Evolutionary conservation across 2,113 vertebrate genomes (phyloP).

Genomic region (Geothlypis trichas): DNA sequence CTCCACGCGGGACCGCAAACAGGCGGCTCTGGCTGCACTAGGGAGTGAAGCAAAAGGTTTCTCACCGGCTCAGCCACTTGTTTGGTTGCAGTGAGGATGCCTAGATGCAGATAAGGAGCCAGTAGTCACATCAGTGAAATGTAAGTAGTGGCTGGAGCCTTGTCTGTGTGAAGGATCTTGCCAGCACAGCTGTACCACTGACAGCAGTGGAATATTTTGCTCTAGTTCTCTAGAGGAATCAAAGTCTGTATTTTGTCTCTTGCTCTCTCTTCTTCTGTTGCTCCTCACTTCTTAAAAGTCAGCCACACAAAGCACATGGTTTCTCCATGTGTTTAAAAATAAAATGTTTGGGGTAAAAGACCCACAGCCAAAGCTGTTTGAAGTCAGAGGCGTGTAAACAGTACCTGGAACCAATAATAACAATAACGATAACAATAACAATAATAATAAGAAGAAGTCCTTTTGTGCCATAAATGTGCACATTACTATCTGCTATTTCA

Average conservation of each 20-base stretch:
- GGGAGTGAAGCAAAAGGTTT: neutral
- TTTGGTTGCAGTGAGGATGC: neutral
- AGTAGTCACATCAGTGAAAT: neutral
- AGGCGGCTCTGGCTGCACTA: neutral
- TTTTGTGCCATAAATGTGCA: neutral
- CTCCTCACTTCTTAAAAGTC: neutral
- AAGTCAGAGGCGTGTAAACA: constrained; percentile 8
- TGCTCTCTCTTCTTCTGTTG: neutral
- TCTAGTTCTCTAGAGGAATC: constrained; percentile 59
- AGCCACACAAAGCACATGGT: constrained; percentile 2
- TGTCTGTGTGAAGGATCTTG: neutral
- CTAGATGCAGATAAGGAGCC: neutral
- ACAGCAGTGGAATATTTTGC: constrained; percentile 66
- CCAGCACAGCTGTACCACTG: constrained; percentile 63
- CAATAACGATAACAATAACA: neutral
- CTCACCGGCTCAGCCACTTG: neutral
- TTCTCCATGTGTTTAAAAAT: neutral
- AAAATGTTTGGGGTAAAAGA: neutral
- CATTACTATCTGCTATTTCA: neutral
- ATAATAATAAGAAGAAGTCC: neutral
- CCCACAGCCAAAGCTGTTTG: neutral
- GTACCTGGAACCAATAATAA: constrained; percentile 5
- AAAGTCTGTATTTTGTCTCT: constrained; percentile 47
- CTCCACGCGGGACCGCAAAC: neutral
- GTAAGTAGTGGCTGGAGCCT: neutral